Conservation (phyloP, 2,888 invertebrate genomes). For the Pseudanteris insignis region DNA sequence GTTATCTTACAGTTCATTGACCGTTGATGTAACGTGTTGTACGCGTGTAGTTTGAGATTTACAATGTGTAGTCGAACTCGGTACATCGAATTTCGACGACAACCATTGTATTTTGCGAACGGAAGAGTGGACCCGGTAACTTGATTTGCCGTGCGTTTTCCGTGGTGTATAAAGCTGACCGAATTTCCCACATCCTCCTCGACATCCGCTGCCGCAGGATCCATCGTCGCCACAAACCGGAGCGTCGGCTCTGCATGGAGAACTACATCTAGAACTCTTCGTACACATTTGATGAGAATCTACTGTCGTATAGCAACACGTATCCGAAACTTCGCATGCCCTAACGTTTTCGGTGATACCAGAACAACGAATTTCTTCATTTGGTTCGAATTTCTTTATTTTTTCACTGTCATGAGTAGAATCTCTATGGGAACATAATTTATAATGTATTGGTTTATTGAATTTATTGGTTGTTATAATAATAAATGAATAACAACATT, state of each 20-base stretch:
- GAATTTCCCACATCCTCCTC: constrained; percentile 55
- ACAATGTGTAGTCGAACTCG: constrained; percentile 46
- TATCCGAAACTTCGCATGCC: no score
- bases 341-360: no score
- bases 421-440: no score
- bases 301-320: constrained; percentile 48
- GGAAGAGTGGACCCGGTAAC: constrained; percentile 45
- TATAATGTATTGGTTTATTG: no score
- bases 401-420: no score
- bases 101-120: constrained; percentile 50
- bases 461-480: no score
- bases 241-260: constrained; percentile 44
- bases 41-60: constrained; percentile 23
- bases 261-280: constrained; percentile 40
- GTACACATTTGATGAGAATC: constrained; percentile 47
- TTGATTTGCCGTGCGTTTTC: constrained; percentile 48
- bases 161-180: constrained; percentile 53
- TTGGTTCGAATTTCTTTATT: no score
- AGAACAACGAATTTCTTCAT: no score
- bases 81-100: constrained; percentile 45
- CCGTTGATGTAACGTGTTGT: constrained; percentile 4
- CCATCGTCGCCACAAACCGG: constrained; percentile 54
- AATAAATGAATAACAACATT: no score
- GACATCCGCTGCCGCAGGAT: constrained; percentile 57
- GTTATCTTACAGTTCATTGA: constrained; percentile 10